Evolutionary conservation across 2,797 vertebrate species (phyloP).

Genomic region (Vespertilio murinus): DNA sequence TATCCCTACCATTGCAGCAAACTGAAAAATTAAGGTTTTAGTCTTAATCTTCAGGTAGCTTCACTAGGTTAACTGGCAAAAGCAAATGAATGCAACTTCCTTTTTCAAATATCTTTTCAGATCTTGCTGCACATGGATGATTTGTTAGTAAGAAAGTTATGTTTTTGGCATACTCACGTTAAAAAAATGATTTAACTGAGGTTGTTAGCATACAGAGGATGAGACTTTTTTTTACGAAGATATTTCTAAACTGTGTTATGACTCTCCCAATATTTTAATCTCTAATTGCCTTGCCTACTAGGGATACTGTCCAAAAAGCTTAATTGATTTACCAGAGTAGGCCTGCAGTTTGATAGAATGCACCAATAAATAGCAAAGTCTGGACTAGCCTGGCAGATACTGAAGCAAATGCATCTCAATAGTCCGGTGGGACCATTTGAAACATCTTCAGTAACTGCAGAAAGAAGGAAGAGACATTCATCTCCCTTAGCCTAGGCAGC

Average conservation of each 20-base stretch:
- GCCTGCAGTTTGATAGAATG: conserved; percentile 41
- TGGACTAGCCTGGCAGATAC: conserved; percentile 42
- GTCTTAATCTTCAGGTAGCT: neutral
- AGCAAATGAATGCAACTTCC: neutral
- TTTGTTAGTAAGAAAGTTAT: neutral
- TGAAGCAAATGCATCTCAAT: conserved; percentile 50
- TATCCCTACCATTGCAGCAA: neutral
- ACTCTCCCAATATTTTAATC: conserved; percentile 17
- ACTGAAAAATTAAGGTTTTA: neutral
- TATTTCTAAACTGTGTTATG: neutral
- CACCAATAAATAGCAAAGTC: conserved; percentile 55
- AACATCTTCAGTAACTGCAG: conserved; percentile 60
- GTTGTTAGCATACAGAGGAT: neutral
- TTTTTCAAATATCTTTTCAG: neutral
- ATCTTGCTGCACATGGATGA: neutral
- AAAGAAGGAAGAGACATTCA: conserved; percentile 31
- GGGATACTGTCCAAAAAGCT: conserved; percentile 3
- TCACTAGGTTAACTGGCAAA: neutral
- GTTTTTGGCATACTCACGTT: neutral
- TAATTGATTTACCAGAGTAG: conserved; percentile 46
- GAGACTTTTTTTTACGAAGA: neutral
- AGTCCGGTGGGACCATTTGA: conserved; percentile 48
- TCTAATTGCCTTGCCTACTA: neutral
- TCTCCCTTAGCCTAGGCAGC: conserved; percentile 61
- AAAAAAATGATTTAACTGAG: conserved; percentile 6